Evolutionary conservation across 2,797 vertebrate genomes (phyloP), one percentile per base, ranked within the genome.

Genomic region (Setipinna tenuifilis): DNA sequence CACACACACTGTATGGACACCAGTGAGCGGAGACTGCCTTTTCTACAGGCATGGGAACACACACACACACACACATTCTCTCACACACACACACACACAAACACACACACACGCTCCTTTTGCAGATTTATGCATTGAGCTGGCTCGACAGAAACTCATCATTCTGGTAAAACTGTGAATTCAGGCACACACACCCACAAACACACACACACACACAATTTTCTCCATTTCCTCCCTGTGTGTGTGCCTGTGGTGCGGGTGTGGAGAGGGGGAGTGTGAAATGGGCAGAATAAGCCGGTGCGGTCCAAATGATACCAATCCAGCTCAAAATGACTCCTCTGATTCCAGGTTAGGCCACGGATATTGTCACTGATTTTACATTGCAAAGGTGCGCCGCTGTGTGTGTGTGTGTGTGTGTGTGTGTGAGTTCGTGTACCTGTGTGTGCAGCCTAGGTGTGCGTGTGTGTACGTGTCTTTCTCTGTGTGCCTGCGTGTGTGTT

Each of bases 261-360:
- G 82, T 89, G 82, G 46, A 84, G 85, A 62, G 84, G 54, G 81
- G 68, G 83, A 84, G 85, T 83, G 61, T 83, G 83, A 84, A 75
- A 84, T 86, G 83, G 23, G 80, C 84, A 81, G 85, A 82, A 83
- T 85, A 82, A 87, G 88, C 54, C 59, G 25, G 83, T 44, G 57
- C 50, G 19, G 88, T 87, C 84, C 78, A 89, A 89, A 90, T 90
- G 46, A 90, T 89, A 91, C 89, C 83, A 88, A 85, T 93, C 92
- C 82, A 88, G 83, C 84, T 82, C 54, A 71, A 89, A 90, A 89
- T 88, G 86, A 68, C 82, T 68, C 54, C 50, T 86, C 82, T 90
- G 85, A 87, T 87, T 90, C 81, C 84, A 86, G 88, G 86, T 90
- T 90, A 86, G 81, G 83, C 78, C 19, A 61, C 83, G 35, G 21